phyloP scores from a whole-genome alignment of 2,797 vertebrate species.

The Carduelis carduelis region DNA sequence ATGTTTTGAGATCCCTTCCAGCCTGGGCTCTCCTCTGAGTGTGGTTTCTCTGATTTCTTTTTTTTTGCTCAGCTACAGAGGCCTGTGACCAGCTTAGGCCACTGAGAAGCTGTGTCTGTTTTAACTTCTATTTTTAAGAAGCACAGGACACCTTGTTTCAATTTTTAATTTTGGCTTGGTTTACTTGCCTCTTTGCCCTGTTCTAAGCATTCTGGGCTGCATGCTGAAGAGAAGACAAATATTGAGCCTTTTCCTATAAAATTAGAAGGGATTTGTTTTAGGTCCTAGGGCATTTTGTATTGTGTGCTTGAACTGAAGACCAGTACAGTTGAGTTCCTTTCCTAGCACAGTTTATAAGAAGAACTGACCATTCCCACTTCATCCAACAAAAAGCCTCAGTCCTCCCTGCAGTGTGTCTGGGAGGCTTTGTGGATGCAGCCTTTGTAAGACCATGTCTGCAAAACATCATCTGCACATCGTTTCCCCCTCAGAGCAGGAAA shows the following conservation, averaged over 20 bases:
- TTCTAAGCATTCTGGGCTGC: neutral
- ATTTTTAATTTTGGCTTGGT: neutral
- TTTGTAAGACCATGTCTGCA: neutral
- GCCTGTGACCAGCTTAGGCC: neutral
- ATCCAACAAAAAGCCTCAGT: neutral
- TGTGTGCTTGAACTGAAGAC: neutral
- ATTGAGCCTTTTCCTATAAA: neutral
- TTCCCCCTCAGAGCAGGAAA: neutral
- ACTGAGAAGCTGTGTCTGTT: neutral
- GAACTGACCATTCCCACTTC: neutral
- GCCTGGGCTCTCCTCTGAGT: neutral
- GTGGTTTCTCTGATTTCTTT: neutral
- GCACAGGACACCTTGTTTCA: fast-evolving
- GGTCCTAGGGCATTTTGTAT: neutral
- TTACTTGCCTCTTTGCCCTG: neutral
- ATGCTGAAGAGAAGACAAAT: neutral
- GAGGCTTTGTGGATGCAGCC: neutral
- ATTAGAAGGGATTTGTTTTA: neutral
- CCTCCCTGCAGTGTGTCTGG: fast-evolving
- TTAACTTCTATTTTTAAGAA: neutral
- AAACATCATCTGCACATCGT: neutral
- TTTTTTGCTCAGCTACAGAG: neutral
- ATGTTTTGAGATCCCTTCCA: neutral
- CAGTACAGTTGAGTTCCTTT: neutral
- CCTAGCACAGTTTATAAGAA: neutral